Conservation (phyloP, 2,797 vertebrate species). For the Hemitrygon akajei region DNA sequence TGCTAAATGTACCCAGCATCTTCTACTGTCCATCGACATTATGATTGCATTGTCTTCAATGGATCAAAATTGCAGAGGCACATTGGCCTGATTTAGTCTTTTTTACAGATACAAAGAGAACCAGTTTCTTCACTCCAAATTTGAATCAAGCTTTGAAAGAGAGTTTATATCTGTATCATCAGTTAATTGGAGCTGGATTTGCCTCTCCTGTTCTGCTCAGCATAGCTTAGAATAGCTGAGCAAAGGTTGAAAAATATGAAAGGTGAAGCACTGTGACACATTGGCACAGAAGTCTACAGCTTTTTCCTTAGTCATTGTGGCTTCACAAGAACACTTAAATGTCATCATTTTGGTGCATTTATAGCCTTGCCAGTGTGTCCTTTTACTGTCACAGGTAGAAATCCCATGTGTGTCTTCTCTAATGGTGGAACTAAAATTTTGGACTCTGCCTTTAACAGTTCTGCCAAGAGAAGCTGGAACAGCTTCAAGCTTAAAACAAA, state of each 20-base stretch:
- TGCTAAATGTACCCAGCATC: too few relatives aligned
- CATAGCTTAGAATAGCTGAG: too few relatives aligned
- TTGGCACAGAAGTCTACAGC: background rate
- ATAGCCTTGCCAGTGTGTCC: background rate
- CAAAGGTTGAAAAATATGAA: background rate
- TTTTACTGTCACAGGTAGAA: background rate
- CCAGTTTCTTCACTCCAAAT: background rate
- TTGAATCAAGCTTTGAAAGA: background rate
- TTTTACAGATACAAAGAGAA: background rate
- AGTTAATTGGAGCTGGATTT: background rate
- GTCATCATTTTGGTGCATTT: background rate
- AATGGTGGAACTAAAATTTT: too few relatives aligned
- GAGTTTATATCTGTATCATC: background rate
- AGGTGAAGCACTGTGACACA: too few relatives aligned
- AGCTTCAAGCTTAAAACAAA: background rate
- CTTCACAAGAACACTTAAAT: background rate
- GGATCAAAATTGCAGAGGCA: background rate
- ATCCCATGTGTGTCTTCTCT: background rate
- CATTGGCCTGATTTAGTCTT: background rate
- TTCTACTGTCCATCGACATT: too few relatives aligned
- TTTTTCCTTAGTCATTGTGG: background rate
- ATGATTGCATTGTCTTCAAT: too few relatives aligned
- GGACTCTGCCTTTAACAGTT: background rate
- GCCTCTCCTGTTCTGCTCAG: background rate
- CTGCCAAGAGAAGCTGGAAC: background rate